These are phyloP conservation scores for Noctua pronuba DNA, from an alignment of 2,888 invertebrate genomes.

Conservation along the genomic window DNA sequence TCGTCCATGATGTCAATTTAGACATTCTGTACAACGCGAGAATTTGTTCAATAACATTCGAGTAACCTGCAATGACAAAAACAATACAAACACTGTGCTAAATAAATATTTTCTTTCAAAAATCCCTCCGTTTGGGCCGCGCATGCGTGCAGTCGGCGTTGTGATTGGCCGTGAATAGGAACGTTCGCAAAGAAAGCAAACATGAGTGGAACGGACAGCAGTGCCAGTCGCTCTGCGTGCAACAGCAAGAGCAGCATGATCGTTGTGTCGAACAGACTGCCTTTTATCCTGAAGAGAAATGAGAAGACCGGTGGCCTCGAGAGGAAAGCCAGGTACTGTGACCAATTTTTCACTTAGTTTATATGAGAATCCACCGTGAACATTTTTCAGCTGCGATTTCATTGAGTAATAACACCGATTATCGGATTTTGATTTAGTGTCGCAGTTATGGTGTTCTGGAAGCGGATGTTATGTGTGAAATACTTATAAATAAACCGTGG, in stretches of 20 bases:
- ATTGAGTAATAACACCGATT: conserved; percentile 2
- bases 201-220: conserved; percentile 81
- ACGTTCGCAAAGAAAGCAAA: conserved; percentile 76
- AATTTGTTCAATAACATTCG: conserved; percentile 51
- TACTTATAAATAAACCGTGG: conserved; percentile 16
- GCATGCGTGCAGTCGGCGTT: conserved; percentile 82
- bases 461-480: conserved; percentile 12
- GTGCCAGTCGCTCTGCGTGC: conserved; percentile 84
- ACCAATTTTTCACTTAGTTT: conserved; percentile 3
- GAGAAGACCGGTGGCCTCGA: conserved; percentile 93
- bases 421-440: conserved; percentile 15
- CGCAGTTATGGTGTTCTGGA: conserved; percentile 14
- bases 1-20: conserved; percentile 85
- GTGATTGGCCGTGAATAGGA: conserved; percentile 85
- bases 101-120: conserved; percentile 75
- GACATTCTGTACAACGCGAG: conserved; percentile 73
- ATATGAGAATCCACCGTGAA: neutral
- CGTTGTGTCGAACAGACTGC: conserved; percentile 97
- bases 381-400: neutral
- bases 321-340: conserved; percentile 94
- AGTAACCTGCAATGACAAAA: conserved; percentile 78
- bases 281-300: conserved; percentile 95
- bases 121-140: conserved; percentile 80
- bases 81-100: conserved; percentile 74
- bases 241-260: conserved; percentile 94